These are phyloP conservation scores for Agrochola circellaris DNA, from an alignment of 2,888 invertebrate genomes.

Conservation along the genomic window DNA sequence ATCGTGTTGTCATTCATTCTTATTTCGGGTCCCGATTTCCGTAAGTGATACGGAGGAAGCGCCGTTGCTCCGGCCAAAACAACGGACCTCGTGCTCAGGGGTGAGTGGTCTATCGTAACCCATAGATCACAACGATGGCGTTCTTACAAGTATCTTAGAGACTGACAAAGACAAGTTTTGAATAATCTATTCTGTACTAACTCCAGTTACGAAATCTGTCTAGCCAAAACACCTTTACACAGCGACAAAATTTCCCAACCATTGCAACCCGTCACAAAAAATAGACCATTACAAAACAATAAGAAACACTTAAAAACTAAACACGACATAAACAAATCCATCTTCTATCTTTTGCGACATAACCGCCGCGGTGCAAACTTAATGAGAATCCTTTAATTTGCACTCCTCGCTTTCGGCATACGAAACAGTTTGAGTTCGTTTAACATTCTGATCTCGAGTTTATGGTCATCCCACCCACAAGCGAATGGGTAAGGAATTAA, in stretches of 20 bases:
- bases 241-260: not conserved
- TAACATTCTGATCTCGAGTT: slow-evolving; percentile 50
- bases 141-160: not conserved
- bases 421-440: slow-evolving; percentile 29
- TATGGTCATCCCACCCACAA: slow-evolving; percentile 58
- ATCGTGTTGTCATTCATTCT: not conserved
- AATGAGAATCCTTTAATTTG: slow-evolving; percentile 51
- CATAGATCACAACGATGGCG: not conserved
- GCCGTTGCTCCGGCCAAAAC: no score
- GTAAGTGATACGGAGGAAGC: not conserved
- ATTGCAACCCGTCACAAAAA: slow-evolving; percentile 2
- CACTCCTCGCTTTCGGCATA: slow-evolving; percentile 46
- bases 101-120: no score
- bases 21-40: not conserved
- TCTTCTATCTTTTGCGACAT: slow-evolving; percentile 41
- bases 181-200: not conserved
- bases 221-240: not conserved
- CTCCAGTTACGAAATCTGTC: not conserved
- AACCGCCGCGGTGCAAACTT: slow-evolving; percentile 16
- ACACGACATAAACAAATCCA: slow-evolving; percentile 1
- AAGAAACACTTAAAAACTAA: slow-evolving; percentile 19
- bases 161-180: not conserved
- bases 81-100: no score
- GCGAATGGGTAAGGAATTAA: slow-evolving; percentile 31
- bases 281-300: slow-evolving; percentile 5